These are phyloP conservation scores for Aldabrachelys gigantea DNA, from an alignment of 2,113 vertebrate species.

Conservation along the genomic window DNA sequence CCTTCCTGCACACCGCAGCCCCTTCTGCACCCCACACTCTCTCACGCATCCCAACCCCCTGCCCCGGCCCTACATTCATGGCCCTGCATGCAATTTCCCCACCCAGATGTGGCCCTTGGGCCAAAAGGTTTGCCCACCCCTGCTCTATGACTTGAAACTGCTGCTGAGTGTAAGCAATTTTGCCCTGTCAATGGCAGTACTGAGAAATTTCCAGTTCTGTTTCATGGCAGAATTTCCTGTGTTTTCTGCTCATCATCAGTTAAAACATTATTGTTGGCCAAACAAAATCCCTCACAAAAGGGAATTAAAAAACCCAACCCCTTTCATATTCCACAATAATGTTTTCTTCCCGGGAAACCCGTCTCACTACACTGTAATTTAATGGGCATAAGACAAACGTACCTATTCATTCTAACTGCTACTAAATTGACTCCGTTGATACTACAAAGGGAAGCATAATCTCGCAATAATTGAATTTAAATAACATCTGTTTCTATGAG, in stretches of 20 bases:
- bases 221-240: constrained; percentile 34
- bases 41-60: no score
- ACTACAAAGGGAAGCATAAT: constrained; percentile 64
- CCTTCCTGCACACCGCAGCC: no score
- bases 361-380: constrained; percentile 66
- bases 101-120: no score
- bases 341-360: constrained; percentile 55
- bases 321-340: constrained; percentile 64
- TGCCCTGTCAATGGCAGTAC: fast-evolving
- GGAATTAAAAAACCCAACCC: constrained; percentile 43
- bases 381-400: constrained; percentile 70
- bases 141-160: fast-evolving
- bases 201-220: neutral
- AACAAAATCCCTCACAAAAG: constrained; percentile 38
- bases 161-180: neutral
- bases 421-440: constrained; percentile 70
- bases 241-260: constrained; percentile 39
- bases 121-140: no score
- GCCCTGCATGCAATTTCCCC: no score
- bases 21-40: no score
- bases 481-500: constrained; percentile 59
- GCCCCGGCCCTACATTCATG: no score
- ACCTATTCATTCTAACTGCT: constrained; percentile 66
- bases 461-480: constrained; percentile 72
- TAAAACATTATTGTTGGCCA: constrained; percentile 32